Evolutionary conservation across 2,888 invertebrate genomes (phyloP), one percentile per base, ranked within the genome.

Genomic region (Dusona sp.): DNA sequence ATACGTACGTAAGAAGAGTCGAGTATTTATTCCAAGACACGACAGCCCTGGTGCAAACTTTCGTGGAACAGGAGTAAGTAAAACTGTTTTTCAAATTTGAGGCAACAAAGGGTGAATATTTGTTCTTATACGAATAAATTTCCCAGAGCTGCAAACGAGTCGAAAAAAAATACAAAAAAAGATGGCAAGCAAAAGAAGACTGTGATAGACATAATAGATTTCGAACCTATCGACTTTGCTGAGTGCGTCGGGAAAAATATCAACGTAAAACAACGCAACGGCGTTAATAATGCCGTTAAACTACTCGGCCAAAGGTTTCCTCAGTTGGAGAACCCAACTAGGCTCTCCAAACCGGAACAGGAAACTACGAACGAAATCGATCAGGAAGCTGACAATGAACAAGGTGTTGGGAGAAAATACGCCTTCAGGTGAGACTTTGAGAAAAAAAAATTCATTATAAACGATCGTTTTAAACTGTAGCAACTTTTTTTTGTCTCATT

Each of bases 1-100:
- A 95, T 91, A 96, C 97, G 74, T 98, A 97, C 94, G 95, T 96
- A 61, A 96, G 96, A 92, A 97, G 97, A 95, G 96, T 98, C 36
- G 97, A 98, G 93, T 95, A 95, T 91, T 93, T 96, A 36, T 94
- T 95, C 91, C 93, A 94, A 74, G 95, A 95, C 84, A 95, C 95
- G 68, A 90, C 94, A 57, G 89, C 89, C 83, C 92, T 95, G 85
- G 94, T 93, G 91, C 94, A 95, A 86, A 91, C 94, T 33, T 92
- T 95, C 42, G 91, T 82, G 16, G 78, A 87, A 42, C 84, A 89
- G 8, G 90, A 90, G 92, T 92, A 88, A 84, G 85, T 90, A 79
- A 2, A 61, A 61, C 57, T 57, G n/a, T 64, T 33, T 64, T 51
- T 33, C 61, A 38, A 42, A 38, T 57, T 38, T 29, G 25, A 38